Evolutionary conservation across 2,797 vertebrate genomes (phyloP), one percentile per base, ranked within the genome.

Genomic region (Eleutherodactylus coqui): DNA sequence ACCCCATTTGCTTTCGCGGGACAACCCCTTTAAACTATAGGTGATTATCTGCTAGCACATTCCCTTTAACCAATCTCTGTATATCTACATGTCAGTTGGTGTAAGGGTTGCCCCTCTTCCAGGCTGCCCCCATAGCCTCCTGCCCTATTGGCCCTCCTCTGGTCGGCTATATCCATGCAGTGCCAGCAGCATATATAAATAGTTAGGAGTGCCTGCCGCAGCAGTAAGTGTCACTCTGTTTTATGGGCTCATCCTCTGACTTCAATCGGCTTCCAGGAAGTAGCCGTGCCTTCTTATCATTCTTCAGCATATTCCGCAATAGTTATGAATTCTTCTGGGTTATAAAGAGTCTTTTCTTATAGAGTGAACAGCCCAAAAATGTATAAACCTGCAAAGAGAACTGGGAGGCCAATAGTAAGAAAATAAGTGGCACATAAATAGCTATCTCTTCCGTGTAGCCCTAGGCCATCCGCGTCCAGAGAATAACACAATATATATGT

Each of bases 231-330:
- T 86, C 79, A 69, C 79, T 19, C 41, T 86, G 78, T 77, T 82
- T 86, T 86, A 86, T 86, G 79, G 70, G 47, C 70, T 76, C 53
- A 53, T 38, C 6, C 4, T 45, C 67, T 75, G 38, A 79, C 79
- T 86, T 76, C 32, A 67, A 86, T 64, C 32, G 16, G 55, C 36
- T 82, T 86, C 79, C 60, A 86, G 79, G 85, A 86, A 82, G 70
- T 76, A 45, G 85, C 36, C 8, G 17, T 17, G 60, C 36, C 69
- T 69, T 53, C 62, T 82, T 67, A 43, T 75, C 67, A 62, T 81
- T 86, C 51, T 64, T 80, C 84, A 75, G 19, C 38, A 47, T 27
- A 58, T 85, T 85, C 53, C 27, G 34, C 29, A 86, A 82, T 81
- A 76, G 53, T 80, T 76, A 75, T 82, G 70, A 86, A 75, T 76